phyloP scores from a whole-genome alignment of 2,113 vertebrate species.

The Neogobius melanostomus region DNA sequence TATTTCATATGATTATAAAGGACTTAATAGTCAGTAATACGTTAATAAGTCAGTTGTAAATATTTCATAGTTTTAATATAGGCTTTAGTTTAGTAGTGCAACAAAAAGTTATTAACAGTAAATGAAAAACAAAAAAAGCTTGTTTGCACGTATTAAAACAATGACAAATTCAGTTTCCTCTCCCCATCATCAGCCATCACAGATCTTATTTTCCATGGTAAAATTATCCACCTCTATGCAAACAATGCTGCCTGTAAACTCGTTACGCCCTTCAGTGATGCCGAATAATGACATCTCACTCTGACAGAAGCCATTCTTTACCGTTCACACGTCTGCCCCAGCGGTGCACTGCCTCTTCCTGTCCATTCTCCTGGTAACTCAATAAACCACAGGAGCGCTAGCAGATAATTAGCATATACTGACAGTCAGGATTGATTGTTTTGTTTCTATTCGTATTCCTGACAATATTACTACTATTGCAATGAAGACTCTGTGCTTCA shows the following conservation, averaged over 20 bases:
- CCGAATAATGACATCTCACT: slow-evolving; percentile 6
- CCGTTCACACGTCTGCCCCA: not conserved
- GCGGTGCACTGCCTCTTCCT: not conserved
- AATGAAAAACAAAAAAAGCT: too few species aligned
- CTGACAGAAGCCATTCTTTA: slow-evolving; percentile 7
- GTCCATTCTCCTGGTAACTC: slow-evolving; percentile 17
- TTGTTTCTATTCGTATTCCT: too few species aligned
- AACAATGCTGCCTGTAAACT: not conserved
- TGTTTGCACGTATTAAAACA: not conserved
- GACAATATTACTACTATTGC: too few species aligned
- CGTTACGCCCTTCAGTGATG: not conserved
- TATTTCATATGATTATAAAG: too few species aligned
- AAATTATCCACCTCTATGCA: not conserved
- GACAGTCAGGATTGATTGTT: too few species aligned
- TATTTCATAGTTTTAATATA: too few species aligned
- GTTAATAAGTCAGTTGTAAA: too few species aligned
- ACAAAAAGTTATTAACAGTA: too few species aligned
- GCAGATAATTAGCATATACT: not conserved
- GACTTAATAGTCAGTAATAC: too few species aligned
- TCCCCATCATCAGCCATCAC: not conserved
- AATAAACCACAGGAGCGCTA: slow-evolving; percentile 9
- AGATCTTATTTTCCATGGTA: not conserved
- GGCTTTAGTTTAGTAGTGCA: too few species aligned
- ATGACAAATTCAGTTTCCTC: not conserved
- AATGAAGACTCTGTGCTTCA: too few species aligned